Percentiles rank a stretch among this genome's conserved stretches.
Conservation (phyloP, 1,140 invertebrate species). For the Drosophila sp. region DNA sequence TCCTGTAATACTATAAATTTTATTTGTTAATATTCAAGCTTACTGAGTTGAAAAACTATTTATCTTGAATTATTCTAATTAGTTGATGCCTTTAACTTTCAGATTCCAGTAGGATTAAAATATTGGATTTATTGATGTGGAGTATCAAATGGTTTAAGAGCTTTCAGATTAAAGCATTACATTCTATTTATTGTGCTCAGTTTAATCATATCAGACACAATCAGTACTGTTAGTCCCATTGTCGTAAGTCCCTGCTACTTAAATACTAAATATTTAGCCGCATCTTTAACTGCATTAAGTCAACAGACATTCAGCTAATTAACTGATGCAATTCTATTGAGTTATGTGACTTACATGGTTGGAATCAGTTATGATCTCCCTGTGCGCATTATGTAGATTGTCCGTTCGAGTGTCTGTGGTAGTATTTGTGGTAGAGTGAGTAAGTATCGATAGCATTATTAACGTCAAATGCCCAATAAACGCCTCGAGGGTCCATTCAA, state of each 20-base stretch:
- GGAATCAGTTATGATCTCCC: neutral
- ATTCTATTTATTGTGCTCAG: too few species aligned
- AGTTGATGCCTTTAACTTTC: too few species aligned
- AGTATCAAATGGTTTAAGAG: too few species aligned
- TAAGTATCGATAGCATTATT: slow-evolving; percentile 76
- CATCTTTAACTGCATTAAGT: neutral
- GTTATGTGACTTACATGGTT: neutral
- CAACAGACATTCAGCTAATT: neutral
- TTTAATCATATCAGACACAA: too few species aligned
- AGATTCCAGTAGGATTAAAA: too few species aligned
- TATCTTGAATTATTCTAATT: too few species aligned
- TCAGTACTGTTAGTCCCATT: too few species aligned
- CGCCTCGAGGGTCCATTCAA: slow-evolving; percentile 34
- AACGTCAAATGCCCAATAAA: slow-evolving; percentile 72
- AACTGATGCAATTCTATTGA: slow-evolving; percentile 6
- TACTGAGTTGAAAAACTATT: neutral
- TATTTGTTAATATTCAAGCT: neutral
- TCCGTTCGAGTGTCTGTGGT: neutral
- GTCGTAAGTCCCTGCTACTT: too few species aligned
- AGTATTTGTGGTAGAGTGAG: slow-evolving; percentile 2
- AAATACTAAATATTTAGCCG: too few species aligned
- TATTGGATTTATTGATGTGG: too few species aligned
- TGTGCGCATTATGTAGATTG: slow-evolving; percentile 51
- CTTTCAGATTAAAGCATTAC: too few species aligned
- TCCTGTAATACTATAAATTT: neutral